A percentile compares a stretch with the other conserved stretches of the same genome.
Conservation (phyloP, 2,888 invertebrate genomes). For the Acronicta aceris region DNA sequence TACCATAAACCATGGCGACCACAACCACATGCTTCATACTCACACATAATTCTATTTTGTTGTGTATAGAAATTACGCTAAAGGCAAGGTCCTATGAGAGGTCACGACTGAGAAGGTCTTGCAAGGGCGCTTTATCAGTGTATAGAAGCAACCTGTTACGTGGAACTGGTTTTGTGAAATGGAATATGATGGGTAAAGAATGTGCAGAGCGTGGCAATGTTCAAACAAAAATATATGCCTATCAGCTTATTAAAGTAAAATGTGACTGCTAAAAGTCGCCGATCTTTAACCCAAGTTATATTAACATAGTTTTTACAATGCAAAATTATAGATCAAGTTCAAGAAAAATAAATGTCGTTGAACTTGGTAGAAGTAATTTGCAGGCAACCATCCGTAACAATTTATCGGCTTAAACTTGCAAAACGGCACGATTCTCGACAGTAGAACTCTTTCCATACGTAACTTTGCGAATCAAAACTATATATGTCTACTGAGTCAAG, state of each 20-base stretch:
- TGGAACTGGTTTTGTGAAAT: constrained; percentile 69
- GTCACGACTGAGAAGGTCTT: constrained; percentile 85
- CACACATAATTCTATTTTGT: constrained; percentile 26
- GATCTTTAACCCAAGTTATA: background rate
- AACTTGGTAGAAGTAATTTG: constrained; percentile 73
- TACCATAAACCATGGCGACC: constrained; percentile 18
- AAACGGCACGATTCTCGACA: constrained; percentile 62
- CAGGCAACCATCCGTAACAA: constrained; percentile 75
- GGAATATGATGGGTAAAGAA: constrained; percentile 56
- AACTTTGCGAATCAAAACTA: constrained; percentile 52
- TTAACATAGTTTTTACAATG: constrained; percentile 7
- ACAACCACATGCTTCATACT: constrained; percentile 1
- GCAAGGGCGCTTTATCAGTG: constrained; percentile 77
- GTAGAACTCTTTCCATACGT: constrained; percentile 65
- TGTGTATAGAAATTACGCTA: constrained; percentile 65
- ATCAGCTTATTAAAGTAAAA: background rate
- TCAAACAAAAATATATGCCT: constrained; percentile 7
- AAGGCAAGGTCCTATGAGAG: constrained; percentile 81
- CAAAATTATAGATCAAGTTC: constrained; percentile 54
- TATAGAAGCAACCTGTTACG: constrained; percentile 60
- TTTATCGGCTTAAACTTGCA: constrained; percentile 75
- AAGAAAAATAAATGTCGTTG: constrained; percentile 66
- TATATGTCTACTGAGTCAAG: constrained; percentile 51
- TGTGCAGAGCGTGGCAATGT: constrained; percentile 27
- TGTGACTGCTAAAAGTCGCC: background rate